Conservation (phyloP, 2,888 invertebrate genomes). For the Acrobasis suavella region DNA sequence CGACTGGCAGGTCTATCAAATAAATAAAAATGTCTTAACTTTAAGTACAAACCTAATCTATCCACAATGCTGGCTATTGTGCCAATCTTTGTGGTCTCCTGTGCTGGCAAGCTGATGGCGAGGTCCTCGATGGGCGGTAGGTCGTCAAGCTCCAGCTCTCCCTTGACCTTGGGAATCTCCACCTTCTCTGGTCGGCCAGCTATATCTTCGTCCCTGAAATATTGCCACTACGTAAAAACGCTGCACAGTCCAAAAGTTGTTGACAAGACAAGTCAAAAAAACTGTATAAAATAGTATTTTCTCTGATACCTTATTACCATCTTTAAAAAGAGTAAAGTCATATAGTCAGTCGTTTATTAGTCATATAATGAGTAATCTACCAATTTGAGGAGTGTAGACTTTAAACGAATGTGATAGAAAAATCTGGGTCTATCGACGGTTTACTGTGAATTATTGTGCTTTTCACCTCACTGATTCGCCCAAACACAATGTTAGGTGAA, state of each 20-base stretch:
- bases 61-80: slow-evolving; percentile 87
- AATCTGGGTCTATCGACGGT: no score
- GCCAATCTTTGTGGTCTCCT: slow-evolving; percentile 89
- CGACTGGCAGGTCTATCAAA: no score
- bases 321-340: not conserved
- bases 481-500: no score
- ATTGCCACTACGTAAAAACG: not conserved
- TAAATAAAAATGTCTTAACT: not conserved
- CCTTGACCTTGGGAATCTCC: slow-evolving; percentile 68
- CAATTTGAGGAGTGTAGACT: no score
- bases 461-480: no score
- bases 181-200: slow-evolving; percentile 46
- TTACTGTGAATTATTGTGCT: no score
- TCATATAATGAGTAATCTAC: no score
- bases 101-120: slow-evolving; percentile 88
- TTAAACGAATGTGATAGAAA: no score
- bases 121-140: slow-evolving; percentile 92
- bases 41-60: slow-evolving; percentile 81
- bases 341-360: no score
- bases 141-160: slow-evolving; percentile 85
- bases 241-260: no score
- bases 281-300: no score
- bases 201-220: slow-evolving; percentile 64
- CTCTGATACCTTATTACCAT: not conserved
- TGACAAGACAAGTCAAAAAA: no score